Base-by-base conservation (phyloP, 92 coral and sea anemone species). In the Epizoanthus scotinus region DNA sequence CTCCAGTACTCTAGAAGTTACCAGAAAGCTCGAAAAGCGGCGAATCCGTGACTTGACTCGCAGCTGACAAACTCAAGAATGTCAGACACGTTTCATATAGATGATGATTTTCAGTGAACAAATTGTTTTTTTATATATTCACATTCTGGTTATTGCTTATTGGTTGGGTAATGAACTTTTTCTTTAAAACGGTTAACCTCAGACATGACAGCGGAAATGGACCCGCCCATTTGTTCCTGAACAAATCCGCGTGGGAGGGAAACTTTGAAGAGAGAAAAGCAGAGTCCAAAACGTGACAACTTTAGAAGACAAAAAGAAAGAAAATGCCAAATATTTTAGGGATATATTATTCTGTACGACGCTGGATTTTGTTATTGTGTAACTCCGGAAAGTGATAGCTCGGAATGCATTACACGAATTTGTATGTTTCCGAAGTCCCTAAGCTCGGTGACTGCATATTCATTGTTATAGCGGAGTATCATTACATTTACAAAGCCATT, bases 211-310 rank as follows among this genome's bases (percentile, higher is more conserved):
- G 13, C 81, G 81, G 81, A 75, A 36, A 34, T 74, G 8, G 27
- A 18, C 15, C 14, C 81, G 38, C 81, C 68, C 27, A 59, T 34
- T 8, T 58, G 79, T 22, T 56, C 7, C 7, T 52, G 40, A 21
- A 34, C 15, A 54, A 15, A 19, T 38, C 55, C 55, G 38, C 52
- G 81, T 75, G 81, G 81, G 81, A 75, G 81, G 53, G 3, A 8
- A 29, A 26, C 47, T 66, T 15, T 52, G 42, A 15, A 14, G 34
- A n/a, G 13, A 73, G 18, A 28, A 29, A 5, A 8, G 24, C 8
- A 1, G 36, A 20, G 42, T 20, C 47, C 20, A 75, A 47, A 47
- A 47, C 52, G 9, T 47, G 52, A 42, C 25, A 40, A 22, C 56
- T 40, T 4, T 59, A 68, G 81, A 34, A 34, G 5, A 36, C 61